These are phyloP conservation scores for Ictalurus punctatus DNA, from an alignment of 2,113 vertebrate species.

Conservation along the genomic window DNA sequence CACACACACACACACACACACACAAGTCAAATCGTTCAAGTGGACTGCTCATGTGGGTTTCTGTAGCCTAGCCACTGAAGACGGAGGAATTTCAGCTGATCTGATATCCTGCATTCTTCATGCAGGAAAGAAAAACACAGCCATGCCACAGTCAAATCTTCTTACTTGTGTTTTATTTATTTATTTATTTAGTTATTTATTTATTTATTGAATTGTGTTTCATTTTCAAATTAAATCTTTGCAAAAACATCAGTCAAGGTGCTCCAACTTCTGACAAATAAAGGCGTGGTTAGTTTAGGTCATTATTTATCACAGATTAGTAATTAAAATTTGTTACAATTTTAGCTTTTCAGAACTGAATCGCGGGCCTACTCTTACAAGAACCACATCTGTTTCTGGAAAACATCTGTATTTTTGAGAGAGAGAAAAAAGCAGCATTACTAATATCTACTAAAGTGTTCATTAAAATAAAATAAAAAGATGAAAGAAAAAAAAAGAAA, in stretches of 20 bases:
- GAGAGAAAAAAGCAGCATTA: not conserved
- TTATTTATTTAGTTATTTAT: not conserved
- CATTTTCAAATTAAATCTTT: not conserved
- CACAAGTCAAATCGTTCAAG: constrained; percentile 56
- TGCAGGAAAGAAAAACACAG: constrained; percentile 16
- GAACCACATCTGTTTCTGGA: constrained; percentile 4
- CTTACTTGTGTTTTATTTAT: not conserved
- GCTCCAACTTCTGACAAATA: not conserved
- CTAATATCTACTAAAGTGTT: not conserved
- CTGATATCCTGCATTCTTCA: constrained; percentile 21
- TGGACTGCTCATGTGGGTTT: constrained; percentile 3
- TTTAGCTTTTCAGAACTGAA: not conserved
- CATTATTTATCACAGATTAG: not conserved
- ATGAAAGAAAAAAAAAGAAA: not conserved
- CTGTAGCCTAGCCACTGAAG: not conserved
- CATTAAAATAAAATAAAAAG: not conserved
- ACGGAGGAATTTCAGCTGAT: constrained; percentile 27
- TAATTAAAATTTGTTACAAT: no score
- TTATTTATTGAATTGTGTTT: not conserved
- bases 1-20: constrained; percentile 32
- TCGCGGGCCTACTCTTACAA: not conserved
- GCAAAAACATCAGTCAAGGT: not conserved
- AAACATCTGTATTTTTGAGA: not conserved
- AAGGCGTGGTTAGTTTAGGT: not conserved
- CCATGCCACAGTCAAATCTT: not conserved